These are phyloP conservation scores for Aphaenogaster ashmeadi DNA, from an alignment of 1,140 invertebrate species.

Conservation along the genomic window DNA sequence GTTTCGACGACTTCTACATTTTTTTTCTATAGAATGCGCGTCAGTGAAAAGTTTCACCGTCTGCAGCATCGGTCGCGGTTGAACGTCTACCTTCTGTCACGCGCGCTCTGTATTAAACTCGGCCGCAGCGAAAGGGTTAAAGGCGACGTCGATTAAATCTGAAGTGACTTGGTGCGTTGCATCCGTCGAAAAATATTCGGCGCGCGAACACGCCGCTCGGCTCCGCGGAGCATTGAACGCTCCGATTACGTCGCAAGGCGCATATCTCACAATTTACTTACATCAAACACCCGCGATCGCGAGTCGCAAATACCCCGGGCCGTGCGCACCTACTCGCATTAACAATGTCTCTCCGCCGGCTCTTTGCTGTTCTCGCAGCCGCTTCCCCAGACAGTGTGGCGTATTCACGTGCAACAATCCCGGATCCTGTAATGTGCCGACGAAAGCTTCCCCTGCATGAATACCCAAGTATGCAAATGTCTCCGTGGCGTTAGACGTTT, in stretches of 20 bases:
- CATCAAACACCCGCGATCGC: slow-evolving; percentile 41
- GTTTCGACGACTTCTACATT: no score
- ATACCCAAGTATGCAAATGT: slow-evolving; percentile 79
- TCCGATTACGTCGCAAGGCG: neutral
- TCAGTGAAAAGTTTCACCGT: no score
- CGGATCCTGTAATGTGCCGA: slow-evolving; percentile 76
- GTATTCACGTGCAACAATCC: slow-evolving; percentile 76
- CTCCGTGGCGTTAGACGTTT: slow-evolving; percentile 73
- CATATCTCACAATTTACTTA: slow-evolving; percentile 46
- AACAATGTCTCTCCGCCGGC: slow-evolving; percentile 55
- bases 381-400: slow-evolving; percentile 63
- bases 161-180: neutral
- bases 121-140: no score
- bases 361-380: slow-evolving; percentile 64
- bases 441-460: slow-evolving; percentile 78
- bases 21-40: no score
- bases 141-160: neutral
- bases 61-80: no score
- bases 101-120: no score
- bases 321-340: slow-evolving; percentile 37
- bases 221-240: neutral
- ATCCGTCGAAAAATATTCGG: neutral
- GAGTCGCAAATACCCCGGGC: slow-evolving; percentile 14
- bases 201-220: neutral
- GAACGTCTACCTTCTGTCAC: no score